phyloP scores from a whole-genome alignment of 2,797 vertebrate species.

The Chrosomus eos region DNA sequence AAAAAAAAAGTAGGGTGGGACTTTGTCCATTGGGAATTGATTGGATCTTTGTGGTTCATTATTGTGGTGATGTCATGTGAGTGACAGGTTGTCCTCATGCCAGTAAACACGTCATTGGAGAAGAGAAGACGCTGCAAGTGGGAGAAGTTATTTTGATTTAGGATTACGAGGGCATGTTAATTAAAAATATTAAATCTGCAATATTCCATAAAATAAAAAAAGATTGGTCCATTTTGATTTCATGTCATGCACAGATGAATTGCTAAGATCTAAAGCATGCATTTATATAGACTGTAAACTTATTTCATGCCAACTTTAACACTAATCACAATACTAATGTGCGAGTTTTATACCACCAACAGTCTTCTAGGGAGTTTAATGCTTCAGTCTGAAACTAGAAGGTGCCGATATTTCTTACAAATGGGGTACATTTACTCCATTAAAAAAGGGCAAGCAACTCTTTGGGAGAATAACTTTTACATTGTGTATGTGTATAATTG shows the following conservation, averaged over 20 bases:
- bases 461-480: neutral
- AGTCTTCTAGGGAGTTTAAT: constrained; percentile 75
- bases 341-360: constrained; percentile 83
- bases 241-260: neutral
- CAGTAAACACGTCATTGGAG: neutral
- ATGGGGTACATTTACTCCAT: no score
- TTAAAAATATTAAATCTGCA: neutral
- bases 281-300: neutral
- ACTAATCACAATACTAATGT: constrained; percentile 39
- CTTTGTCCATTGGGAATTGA: neutral
- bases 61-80: neutral
- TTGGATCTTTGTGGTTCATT: no score
- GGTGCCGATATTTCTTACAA: neutral
- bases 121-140: no score
- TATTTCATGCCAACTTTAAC: neutral
- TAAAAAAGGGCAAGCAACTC: neutral
- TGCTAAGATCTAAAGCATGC: neutral
- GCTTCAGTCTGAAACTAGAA: neutral
- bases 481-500: neutral
- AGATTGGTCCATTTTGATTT: neutral
- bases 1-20: neutral
- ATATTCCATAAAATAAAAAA: neutral
- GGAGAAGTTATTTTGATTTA: no score
- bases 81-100: neutral
- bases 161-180: no score